These are phyloP conservation scores for Apaloderma vittatum DNA, from an alignment of 2,113 vertebrate species.

Conservation along the genomic window DNA sequence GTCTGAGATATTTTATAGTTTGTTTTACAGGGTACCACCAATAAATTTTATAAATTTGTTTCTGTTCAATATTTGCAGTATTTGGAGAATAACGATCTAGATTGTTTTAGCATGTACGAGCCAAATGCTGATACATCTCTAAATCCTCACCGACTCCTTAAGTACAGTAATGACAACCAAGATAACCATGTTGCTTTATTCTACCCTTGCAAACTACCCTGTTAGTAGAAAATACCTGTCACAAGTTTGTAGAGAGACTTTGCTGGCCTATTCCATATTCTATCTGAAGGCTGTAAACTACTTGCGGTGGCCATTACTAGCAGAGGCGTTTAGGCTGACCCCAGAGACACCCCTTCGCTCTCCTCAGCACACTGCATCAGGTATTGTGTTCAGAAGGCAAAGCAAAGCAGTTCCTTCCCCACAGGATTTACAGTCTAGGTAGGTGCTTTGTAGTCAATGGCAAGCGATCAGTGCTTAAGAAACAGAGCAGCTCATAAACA, in stretches of 20 bases:
- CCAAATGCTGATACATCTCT: not conserved
- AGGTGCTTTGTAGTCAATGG: not conserved
- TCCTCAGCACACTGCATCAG: not conserved
- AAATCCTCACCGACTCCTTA: not conserved
- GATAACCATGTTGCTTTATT: not conserved
- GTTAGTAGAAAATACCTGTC: not conserved
- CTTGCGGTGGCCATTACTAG: not conserved
- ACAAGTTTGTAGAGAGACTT: not conserved
- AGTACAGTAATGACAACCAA: not conserved
- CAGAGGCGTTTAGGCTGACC: not conserved
- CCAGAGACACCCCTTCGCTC: not conserved
- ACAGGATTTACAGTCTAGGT: not conserved
- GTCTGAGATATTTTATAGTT: not conserved
- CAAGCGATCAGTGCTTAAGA: not conserved
- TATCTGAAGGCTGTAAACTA: not conserved
- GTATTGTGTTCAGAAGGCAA: not conserved
- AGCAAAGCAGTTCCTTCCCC: not conserved
- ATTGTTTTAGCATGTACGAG: rapidly evolving
- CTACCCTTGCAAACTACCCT: not conserved
- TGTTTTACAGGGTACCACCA: not conserved
- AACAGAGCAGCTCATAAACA: not conserved
- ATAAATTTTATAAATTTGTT: not conserved
- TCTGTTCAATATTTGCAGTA: not conserved
- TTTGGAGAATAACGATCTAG: not conserved
- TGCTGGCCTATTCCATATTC: not conserved